Conservation (phyloP, 1,140 invertebrate genomes). For the Pinna nobilis region DNA sequence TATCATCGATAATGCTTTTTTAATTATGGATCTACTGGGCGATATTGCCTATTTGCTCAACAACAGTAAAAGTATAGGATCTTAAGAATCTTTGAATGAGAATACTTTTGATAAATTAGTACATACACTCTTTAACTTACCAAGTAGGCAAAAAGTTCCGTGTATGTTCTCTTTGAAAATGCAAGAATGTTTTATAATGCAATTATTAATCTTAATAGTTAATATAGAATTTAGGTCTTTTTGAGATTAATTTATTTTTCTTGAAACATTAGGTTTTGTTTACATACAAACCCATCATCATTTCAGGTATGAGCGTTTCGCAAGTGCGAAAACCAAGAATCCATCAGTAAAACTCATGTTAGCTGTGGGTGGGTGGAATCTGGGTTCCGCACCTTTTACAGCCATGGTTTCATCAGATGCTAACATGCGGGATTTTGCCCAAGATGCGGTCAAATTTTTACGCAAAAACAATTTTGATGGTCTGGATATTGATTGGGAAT, state of each 20-base stretch:
- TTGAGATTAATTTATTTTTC: background rate
- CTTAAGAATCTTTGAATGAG: too few species aligned
- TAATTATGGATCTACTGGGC: too few species aligned
- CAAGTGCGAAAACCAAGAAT: conserved; percentile 90
- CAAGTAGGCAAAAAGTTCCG: too few species aligned
- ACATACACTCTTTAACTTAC: too few species aligned
- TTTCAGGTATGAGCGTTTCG: conserved; percentile 61
- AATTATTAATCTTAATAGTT: too few species aligned
- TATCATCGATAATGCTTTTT: too few species aligned
- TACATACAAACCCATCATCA: background rate
- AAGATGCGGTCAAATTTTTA: conserved; percentile 93
- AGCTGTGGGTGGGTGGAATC: conserved; percentile 96
- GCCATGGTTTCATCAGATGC: conserved; percentile 77
- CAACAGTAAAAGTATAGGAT: too few species aligned
- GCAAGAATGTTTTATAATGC: too few species aligned
- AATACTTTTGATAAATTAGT: too few species aligned
- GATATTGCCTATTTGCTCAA: too few species aligned
- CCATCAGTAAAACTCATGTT: conserved; percentile 92
- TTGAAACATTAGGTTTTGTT: background rate
- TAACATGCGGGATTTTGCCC: conserved; percentile 84
- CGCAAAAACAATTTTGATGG: conserved; percentile 95
- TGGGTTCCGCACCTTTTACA: conserved; percentile 92
- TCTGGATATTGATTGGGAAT: conserved; percentile 97
- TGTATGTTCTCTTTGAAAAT: too few species aligned
- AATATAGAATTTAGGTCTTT: background rate